Evolutionary conservation across 2,797 vertebrate species (phyloP).

Genomic region (Microctenopoma steveboyesi): DNA sequence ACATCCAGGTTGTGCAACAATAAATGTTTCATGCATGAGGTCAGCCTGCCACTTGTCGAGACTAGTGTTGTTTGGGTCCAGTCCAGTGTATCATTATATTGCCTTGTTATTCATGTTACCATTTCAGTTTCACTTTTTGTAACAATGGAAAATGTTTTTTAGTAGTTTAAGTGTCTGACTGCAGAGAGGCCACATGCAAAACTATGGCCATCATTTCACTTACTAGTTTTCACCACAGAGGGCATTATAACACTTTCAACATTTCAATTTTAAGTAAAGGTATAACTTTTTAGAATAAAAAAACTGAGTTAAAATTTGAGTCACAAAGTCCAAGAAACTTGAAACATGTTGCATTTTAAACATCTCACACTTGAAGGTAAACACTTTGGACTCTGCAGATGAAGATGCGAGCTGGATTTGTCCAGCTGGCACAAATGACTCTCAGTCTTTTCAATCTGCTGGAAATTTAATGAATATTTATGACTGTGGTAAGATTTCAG

Average conservation of each 20-base stretch:
- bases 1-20: conserved; percentile 32
- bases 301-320: background rate
- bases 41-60: conserved; percentile 15
- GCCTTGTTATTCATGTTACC: background rate
- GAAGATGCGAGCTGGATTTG: background rate
- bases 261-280: background rate
- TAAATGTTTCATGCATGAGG: conserved; percentile 26
- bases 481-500: background rate
- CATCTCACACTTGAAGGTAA: background rate
- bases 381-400: background rate
- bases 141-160: no score
- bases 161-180: background rate
- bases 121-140: conserved; percentile 26
- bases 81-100: conserved; percentile 13
- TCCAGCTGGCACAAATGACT: background rate
- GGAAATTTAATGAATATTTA: conserved; percentile 28
- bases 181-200: background rate
- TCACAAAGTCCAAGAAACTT: conserved; percentile 1
- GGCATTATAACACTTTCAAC: background rate
- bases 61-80: conserved; percentile 20
- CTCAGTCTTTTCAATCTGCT: background rate
- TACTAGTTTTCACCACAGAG: background rate
- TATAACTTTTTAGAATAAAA: background rate
- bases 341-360: background rate
- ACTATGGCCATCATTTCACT: background rate